These are phyloP conservation scores for Paradoxurus hermaphroditus DNA, from an alignment of 2,113 vertebrate species.

Conservation along the genomic window DNA sequence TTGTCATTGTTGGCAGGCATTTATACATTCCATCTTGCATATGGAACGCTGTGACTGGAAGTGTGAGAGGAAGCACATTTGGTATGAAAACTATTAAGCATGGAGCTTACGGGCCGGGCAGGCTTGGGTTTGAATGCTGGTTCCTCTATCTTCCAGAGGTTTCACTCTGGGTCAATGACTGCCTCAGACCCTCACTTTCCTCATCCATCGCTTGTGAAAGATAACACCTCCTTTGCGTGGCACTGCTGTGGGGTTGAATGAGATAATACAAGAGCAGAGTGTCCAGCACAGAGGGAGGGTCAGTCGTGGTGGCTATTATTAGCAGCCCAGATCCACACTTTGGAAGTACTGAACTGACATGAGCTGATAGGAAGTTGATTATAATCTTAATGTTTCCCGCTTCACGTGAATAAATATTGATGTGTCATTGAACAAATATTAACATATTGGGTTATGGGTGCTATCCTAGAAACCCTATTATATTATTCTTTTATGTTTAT, in stretches of 20 bases:
- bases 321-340: neutral
- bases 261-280: neutral
- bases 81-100: neutral
- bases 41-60: neutral
- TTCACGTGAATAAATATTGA: neutral
- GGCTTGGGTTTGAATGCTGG: neutral
- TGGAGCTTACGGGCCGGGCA: neutral
- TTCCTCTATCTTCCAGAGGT: neutral
- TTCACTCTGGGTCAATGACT: neutral
- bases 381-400: neutral
- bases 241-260: neutral
- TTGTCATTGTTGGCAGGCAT: neutral
- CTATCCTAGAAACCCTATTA: neutral
- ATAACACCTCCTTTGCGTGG: neutral
- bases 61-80: neutral
- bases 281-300: neutral
- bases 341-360: neutral
- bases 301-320: fast-evolving
- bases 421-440: neutral
- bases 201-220: neutral
- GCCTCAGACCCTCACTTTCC: neutral
- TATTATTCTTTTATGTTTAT: neutral
- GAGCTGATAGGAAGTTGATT: neutral
- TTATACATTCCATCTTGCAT: neutral
- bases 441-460: neutral